Base-by-base conservation (phyloP, 2,113 vertebrate species). In the Capreolus pygargus region DNA sequence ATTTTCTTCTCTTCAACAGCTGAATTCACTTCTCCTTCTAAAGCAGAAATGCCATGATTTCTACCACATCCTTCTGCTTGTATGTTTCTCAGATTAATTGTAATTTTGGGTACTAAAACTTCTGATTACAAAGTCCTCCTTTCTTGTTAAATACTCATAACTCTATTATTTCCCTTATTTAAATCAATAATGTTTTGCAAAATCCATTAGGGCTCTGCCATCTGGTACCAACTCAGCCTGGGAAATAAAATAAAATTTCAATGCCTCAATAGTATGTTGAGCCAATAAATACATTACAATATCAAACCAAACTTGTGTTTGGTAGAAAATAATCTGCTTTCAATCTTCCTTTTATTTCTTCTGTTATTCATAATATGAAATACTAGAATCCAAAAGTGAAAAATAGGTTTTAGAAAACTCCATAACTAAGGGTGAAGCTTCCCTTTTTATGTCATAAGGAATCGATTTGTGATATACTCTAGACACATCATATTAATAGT, bases 81-180 rank as follows among this genome's bases (percentile, higher is more conserved):
- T 87, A 89, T n/a, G 43, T 74, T 96, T 95, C 30, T 84, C 57
- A 97, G 52, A 58, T 82, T 90, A 92, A 78, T 64, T 97, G 79
- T 85, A 54, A 27, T 96, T 84, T 94, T 28, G 27, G 64, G 43
- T 47, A 90, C 33, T 47, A 83, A 88, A 93, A 50, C 47, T 79
- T 93, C 89, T 92, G 89, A 95, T 89, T 96, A 96, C 39, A 96
- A 89, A 97, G 87, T 96, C 16, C 15, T 85, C 86, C 47, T 96
- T 95, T 94, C 92, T 96, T 95, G 33, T 96, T 97, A 97, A 98
- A 96, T 95, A 93, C 61, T 86, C 30, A 74, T 89, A 93, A 91
- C 17, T 93, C 76, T 93, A 81, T n/a, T n/a, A n/a, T 70, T 95
- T 96, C 89, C 39, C 14, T 96, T 96, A 89, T 78, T 97, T 96